Conservation (phyloP, 2,888 invertebrate genomes). For the Synergus gifuensis region DNA sequence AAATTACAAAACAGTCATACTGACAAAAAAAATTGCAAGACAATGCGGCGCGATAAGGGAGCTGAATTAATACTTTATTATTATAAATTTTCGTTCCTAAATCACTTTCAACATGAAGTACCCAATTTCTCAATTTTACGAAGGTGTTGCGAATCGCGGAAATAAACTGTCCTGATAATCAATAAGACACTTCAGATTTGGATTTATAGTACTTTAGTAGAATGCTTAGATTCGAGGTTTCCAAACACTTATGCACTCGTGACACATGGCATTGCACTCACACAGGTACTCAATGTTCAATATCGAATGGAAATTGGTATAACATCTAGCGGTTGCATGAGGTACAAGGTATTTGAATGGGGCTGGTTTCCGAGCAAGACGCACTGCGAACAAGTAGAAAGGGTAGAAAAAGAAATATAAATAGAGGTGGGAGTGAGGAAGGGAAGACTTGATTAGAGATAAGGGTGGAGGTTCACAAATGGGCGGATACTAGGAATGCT, state of each 20-base stretch:
- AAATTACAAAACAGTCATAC: too few species aligned
- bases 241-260: background rate
- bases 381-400: background rate
- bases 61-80: background rate
- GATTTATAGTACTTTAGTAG: background rate
- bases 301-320: background rate
- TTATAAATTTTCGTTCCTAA: background rate
- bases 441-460: constrained; percentile 7
- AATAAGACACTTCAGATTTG: too few species aligned
- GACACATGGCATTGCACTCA: constrained; percentile 1
- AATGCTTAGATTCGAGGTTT: background rate
- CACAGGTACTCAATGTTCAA: background rate
- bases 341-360: background rate
- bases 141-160: too few species aligned
- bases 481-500: constrained; percentile 39
- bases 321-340: background rate
- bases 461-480: constrained; percentile 21
- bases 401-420: background rate
- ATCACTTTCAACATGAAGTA: background rate
- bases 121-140: too few species aligned
- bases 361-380: background rate
- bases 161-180: too few species aligned
- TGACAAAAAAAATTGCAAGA: too few species aligned
- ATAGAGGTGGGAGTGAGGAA: background rate
- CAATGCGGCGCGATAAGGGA: too few species aligned